Base-by-base conservation (phyloP, 2,113 vertebrate species). In the Lynx canadensis region DNA sequence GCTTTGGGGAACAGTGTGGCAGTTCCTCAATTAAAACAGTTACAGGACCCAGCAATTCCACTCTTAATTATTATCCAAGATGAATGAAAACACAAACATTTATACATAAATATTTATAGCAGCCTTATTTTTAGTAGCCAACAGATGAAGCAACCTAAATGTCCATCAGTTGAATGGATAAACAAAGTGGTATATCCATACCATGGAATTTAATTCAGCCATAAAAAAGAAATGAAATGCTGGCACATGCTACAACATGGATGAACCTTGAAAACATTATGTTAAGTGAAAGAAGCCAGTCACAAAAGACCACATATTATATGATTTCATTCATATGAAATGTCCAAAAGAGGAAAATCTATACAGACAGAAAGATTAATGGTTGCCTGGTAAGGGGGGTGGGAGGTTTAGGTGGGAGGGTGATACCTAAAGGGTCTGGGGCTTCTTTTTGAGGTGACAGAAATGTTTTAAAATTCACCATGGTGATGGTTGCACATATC, bases 221-320 rank as follows among this genome's bases (percentile, higher is more conserved):
- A 45, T 84, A 21, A 86, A 95, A 50, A 50, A 80, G 78, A 41
- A 80, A 23, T 95, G 36, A 45, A 71, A 29, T 84, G 36, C 41
- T 45, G 69, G 19, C 74, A 57, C 33, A 50, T 78, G 23, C 60
- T 85, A 48, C 31, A 78, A 85, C 78, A 57, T 85, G 50, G 5
- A 57, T 95, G 38, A 95, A 79, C 52, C 31, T 78, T 95, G 63
- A 71, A 95, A 95, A 85, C 50, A 48, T 74, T 27, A 91, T 69
- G 50, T 36, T 76, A 48, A 52, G 41, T 78, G 38, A 84, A 85
- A 63, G 41, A 83, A 60, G 13, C 18, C 19, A 71, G 27, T 78
- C 27, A 78, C 41, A 74, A 45, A 74, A 45, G 68, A 8, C 25
- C 23, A 15, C 23, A 71, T 38, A 71, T 71, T 65, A 29, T 29